Evolutionary conservation across 2,888 invertebrate species (phyloP).

Genomic region (Heliconius aoede): DNA sequence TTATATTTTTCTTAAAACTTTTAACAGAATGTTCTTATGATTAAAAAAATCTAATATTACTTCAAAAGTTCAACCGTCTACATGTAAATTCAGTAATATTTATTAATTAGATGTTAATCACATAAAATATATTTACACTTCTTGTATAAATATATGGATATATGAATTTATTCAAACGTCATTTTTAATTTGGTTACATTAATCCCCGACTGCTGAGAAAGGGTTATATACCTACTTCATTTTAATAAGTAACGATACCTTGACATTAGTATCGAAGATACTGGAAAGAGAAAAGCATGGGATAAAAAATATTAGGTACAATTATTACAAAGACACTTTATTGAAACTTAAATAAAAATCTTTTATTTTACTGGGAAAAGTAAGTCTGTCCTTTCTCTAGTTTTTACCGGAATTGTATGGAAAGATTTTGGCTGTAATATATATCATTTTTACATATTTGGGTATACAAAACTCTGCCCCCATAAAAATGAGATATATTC

Average conservation of each 20-base stretch:
- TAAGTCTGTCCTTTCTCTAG: too few species aligned
- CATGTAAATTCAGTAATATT: constrained; percentile 23
- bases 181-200: constrained; percentile 17
- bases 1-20: too few species aligned
- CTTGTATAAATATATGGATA: background rate
- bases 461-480: too few species aligned
- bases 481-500: background rate
- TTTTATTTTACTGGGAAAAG: too few species aligned
- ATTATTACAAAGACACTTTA: too few species aligned
- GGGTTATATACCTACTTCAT: constrained; percentile 9
- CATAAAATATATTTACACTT: constrained; percentile 7
- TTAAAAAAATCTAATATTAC: background rate
- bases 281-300: too few species aligned
- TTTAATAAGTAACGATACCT: background rate
- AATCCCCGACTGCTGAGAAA: too few species aligned
- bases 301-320: too few species aligned
- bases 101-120: constrained; percentile 30
- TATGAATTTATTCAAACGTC: constrained; percentile 19
- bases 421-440: too few species aligned
- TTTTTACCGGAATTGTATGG: too few species aligned
- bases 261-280: background rate
- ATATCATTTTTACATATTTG: too few species aligned
- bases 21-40: background rate
- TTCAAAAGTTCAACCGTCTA: background rate
- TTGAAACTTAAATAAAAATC: too few species aligned